Percentiles rank a stretch among this genome's conserved stretches.
These are phyloP conservation scores for Phrynocephalus forsythii DNA, from an alignment of 2,797 vertebrate genomes.

Conservation along the genomic window DNA sequence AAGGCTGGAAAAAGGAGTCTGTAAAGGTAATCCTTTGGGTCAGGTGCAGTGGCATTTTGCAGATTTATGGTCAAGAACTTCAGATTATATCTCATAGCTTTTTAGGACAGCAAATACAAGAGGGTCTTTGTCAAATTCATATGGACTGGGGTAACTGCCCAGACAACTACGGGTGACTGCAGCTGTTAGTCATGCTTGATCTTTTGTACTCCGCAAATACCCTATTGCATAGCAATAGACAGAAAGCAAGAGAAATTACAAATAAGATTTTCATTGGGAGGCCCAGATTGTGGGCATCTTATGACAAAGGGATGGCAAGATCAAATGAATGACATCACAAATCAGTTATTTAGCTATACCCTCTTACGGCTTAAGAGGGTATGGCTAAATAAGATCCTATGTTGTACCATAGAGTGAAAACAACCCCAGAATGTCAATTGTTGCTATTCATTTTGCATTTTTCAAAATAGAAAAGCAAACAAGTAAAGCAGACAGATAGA, in stretches of 20 bases:
- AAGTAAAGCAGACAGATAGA: background rate
- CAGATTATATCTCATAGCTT: background rate
- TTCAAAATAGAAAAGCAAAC: background rate
- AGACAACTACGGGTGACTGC: background rate
- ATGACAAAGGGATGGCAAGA: background rate
- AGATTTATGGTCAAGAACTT: conserved; percentile 28
- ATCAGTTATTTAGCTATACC: too few species aligned
- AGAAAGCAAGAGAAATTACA: background rate
- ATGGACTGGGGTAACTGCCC: too few species aligned
- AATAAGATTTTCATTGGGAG: background rate
- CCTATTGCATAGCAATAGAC: too few species aligned
- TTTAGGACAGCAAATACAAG: too few species aligned
- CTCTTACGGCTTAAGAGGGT: background rate
- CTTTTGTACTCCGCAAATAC: background rate
- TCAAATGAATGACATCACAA: background rate
- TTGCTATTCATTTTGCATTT: background rate
- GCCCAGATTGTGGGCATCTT: background rate
- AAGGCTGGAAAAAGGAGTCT: conserved; percentile 14
- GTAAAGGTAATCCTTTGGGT: conserved; percentile 22
- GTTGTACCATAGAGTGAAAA: background rate
- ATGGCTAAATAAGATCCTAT: background rate
- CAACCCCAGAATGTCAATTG: background rate
- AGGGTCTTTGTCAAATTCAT: too few species aligned
- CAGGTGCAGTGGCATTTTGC: background rate
- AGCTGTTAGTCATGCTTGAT: background rate